Conservation (phyloP, 2,888 invertebrate species). For the Yponomeuta evonymella region DNA sequence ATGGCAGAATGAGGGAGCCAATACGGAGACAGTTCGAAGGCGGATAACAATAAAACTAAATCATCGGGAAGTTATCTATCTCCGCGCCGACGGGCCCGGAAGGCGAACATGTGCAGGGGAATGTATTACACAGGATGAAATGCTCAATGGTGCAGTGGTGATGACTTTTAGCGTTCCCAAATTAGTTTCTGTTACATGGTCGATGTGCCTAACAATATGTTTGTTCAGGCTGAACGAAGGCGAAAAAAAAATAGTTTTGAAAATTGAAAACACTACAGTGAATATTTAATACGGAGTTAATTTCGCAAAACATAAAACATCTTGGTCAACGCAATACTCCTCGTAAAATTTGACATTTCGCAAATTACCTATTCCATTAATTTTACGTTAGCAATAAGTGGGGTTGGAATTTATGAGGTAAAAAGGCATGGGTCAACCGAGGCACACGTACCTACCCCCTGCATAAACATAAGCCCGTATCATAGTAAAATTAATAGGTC, state of each 20-base stretch:
- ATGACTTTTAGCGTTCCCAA: conserved; percentile 46
- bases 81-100: conserved; percentile 50
- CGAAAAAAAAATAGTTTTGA: too few relatives aligned
- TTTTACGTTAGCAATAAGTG: conserved; percentile 69
- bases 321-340: background rate
- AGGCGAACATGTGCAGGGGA: conserved; percentile 55
- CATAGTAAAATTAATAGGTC: background rate
- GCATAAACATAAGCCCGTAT: background rate
- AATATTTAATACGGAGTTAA: background rate
- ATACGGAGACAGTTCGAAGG: conserved; percentile 52
- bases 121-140: conserved; percentile 58
- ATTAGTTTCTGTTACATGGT: conserved; percentile 24
- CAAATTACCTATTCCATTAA: conserved; percentile 71
- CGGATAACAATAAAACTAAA: conserved; percentile 74
- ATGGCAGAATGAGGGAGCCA: conserved; percentile 17
- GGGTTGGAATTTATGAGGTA: conserved; percentile 20
- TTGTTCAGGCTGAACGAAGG: too few relatives aligned
- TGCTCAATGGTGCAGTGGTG: conserved; percentile 59
- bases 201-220: background rate
- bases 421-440: conserved; percentile 12
- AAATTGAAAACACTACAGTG: background rate
- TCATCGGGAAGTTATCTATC: conserved; percentile 75
- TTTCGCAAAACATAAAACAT: background rate
- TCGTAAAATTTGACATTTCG: conserved; percentile 54
- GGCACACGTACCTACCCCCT: background rate